Conservation (phyloP, 2,113 vertebrate species). For the Ophiodon elongatus region DNA sequence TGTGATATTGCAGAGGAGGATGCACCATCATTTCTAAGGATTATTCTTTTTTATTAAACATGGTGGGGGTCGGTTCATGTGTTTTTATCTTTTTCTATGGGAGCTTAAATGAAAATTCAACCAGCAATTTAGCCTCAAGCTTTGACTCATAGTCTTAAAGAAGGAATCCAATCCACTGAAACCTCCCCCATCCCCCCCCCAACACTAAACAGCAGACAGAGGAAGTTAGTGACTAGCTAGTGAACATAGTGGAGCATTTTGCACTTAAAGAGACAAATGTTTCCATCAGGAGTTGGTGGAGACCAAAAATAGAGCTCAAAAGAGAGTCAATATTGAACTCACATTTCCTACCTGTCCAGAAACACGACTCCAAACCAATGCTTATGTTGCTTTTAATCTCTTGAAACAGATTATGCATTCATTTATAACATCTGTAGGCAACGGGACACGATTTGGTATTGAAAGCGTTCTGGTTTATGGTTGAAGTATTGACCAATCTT, state of each 20-base stretch:
- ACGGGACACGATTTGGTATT: no score
- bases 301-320: neutral
- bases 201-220: neutral
- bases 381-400: neutral
- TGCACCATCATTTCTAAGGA: constrained; percentile 9
- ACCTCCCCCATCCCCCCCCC: no score
- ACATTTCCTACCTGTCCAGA: no score
- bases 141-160: neutral
- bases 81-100: neutral
- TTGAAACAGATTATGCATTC: no score
- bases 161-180: neutral
- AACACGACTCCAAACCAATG: neutral
- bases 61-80: neutral
- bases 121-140: neutral
- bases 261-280: neutral
- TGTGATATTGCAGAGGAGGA: constrained; percentile 17
- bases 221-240: neutral
- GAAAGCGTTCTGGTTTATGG: no score
- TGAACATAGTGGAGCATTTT: neutral
- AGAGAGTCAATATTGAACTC: neutral
- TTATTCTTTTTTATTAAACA: constrained; percentile 39
- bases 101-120: constrained; percentile 28
- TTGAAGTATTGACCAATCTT: no score
- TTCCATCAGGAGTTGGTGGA: neutral
- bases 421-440: no score